Evolutionary conservation across 2,797 vertebrate species (phyloP), one percentile per base, ranked within the genome.

Genomic region (Liasis olivaceus): DNA sequence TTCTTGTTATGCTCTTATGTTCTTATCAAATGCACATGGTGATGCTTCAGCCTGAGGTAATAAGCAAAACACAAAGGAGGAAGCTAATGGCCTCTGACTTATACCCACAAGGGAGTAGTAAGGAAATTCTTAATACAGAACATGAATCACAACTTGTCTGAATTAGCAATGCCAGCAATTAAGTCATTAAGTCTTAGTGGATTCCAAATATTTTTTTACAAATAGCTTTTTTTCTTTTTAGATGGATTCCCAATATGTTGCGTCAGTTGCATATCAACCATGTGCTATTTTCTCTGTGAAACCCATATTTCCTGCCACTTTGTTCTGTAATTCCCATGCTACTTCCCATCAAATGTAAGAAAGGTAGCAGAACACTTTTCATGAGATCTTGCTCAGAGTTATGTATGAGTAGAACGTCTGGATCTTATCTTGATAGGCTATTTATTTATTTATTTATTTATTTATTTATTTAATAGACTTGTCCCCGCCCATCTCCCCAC

Each of bases 61-160:
- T 47, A 42, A 59, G 56, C 54, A 60, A 93, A 90, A 88, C 64
- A 4, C 5, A 87, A 69, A 58, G 89, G 66, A 88, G 0, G 0
- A 91, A 63, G 15, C 9, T 7, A 56, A 22, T 59, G 3, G 59
- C 69, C 24, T 0, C 0, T 77, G 88, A 20, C 15, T 24, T 17
- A 2, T 26, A 5, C 36, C 12, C 58, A 12, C 64, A 24, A 2
- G 60, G 31, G 56, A 58, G 31, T 64, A 89, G 89, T 13, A 59
- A 11, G 51, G 88, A 95, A 94, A 54, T 90, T 94, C 88, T 94
- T 89, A 91, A 77, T 1, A 91, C 63, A 88, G 4, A 13, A 1
- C 5, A 87, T 87, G 14, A 90, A 77, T 91, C 84, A 59, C 42
- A 6, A 64, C 64, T 88, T 42, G 22, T 94, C 58, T 92, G 59